A percentile compares a stretch with the other conserved stretches of the same genome.
phyloP scores from a whole-genome alignment of 2,888 invertebrate species.

The Xestia sexstrigata region DNA sequence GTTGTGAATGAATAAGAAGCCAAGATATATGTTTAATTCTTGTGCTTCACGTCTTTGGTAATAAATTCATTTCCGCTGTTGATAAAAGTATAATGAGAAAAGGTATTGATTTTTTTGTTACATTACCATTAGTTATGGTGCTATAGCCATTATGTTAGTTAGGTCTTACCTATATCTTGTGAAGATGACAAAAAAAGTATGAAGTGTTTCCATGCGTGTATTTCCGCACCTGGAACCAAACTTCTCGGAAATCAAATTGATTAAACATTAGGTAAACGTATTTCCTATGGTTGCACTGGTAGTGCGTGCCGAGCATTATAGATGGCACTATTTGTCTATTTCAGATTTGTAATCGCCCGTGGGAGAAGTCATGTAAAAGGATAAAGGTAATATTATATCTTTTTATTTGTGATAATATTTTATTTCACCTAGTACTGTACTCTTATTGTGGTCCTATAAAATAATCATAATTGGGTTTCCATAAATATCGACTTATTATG shows the following conservation, averaged over 20 bases:
- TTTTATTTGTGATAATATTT: not conserved
- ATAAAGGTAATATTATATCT: not conserved
- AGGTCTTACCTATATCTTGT: not conserved
- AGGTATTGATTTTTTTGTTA: too few relatives aligned
- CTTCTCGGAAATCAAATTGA: conserved; percentile 3
- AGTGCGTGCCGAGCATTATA: conserved; percentile 2
- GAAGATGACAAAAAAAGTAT: not conserved
- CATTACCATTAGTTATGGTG: not conserved
- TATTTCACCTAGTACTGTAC: too few relatives aligned
- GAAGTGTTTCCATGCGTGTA: not conserved
- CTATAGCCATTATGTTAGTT: not conserved
- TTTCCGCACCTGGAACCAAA: conserved; percentile 5
- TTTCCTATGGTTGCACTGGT: not conserved
- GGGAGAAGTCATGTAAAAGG: not conserved
- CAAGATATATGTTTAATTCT: too few relatives aligned
- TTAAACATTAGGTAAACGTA: not conserved
- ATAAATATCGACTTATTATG: not conserved
- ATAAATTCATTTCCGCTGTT: not conserved
- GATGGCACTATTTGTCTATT: conserved; percentile 28
- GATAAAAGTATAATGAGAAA: not conserved
- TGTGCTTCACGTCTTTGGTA: not conserved
- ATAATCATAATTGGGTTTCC: not conserved
- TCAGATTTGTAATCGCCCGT: too few relatives aligned
- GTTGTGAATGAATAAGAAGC: too few relatives aligned
- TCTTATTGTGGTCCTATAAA: not conserved